Conservation (phyloP, 2,888 invertebrate genomes). For the Erannis defoliaria region DNA sequence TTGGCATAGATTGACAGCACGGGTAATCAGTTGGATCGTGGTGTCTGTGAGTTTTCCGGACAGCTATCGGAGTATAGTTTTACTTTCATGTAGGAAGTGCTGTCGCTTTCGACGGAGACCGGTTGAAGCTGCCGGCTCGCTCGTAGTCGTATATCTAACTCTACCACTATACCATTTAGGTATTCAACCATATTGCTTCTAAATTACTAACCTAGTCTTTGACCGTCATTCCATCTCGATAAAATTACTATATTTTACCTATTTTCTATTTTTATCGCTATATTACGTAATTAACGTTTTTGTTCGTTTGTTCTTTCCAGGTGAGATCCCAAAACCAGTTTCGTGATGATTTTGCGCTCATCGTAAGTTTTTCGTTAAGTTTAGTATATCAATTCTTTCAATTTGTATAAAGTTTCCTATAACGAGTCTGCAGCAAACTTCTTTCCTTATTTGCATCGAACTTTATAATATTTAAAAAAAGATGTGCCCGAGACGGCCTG, state of each 20-base stretch:
- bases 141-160: constrained; percentile 41
- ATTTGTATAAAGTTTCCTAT: too few species aligned
- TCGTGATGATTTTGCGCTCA: constrained; percentile 52
- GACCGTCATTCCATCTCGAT: not conserved
- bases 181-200: constrained; percentile 38
- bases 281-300: not conserved
- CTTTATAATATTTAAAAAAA: too few species aligned
- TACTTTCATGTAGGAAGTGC: constrained; percentile 86
- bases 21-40: constrained; percentile 33
- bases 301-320: constrained; percentile 59
- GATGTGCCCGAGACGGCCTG: too few species aligned
- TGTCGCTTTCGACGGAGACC: constrained; percentile 84
- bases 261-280: not conserved
- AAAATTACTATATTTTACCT: too few species aligned
- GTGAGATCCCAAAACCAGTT: constrained; percentile 70
- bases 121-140: constrained; percentile 68
- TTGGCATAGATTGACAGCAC: constrained; percentile 42
- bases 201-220: constrained; percentile 19
- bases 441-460: too few species aligned
- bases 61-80: constrained; percentile 71
- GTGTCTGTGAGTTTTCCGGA: constrained; percentile 68
- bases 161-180: constrained; percentile 42
- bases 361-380: constrained; percentile 55
- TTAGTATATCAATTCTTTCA: too few species aligned
- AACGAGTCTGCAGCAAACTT: not conserved